Percentiles rank a stretch among this genome's conserved stretches.
phyloP scores from a whole-genome alignment of 2,797 vertebrate genomes.

The Gambelia wislizenii region DNA sequence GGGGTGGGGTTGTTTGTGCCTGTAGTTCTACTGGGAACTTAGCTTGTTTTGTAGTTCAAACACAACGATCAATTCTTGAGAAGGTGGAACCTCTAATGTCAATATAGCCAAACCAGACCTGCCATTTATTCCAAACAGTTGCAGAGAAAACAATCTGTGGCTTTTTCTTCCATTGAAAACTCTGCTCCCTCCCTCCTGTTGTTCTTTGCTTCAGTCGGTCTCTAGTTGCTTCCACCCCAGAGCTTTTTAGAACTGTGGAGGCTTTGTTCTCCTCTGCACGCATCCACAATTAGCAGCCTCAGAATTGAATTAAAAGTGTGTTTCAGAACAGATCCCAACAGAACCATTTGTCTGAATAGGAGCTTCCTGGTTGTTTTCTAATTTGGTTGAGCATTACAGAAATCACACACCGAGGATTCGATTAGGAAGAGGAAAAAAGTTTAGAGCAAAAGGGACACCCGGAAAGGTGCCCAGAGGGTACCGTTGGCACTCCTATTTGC shows the following conservation, averaged over 20 bases:
- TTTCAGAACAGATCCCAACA: background rate
- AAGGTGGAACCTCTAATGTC: background rate
- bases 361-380: background rate
- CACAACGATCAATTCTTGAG: background rate
- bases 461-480: background rate
- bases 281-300: background rate
- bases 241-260: background rate
- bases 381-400: background rate
- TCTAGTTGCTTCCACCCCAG: no score
- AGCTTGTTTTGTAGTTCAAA: background rate
- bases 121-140: no score
- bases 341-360: background rate
- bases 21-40: background rate
- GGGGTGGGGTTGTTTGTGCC: background rate
- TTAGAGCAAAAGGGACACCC: background rate
- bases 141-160: background rate
- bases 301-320: background rate
- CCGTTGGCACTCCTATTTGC: background rate
- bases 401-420: background rate
- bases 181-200: background rate
- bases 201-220: background rate
- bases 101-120: background rate
- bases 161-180: background rate
- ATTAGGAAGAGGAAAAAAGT: background rate
- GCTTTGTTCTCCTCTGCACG: background rate